Evolutionary conservation across 2,113 vertebrate genomes (phyloP), one percentile per base, ranked within the genome.

Genomic region (Pseudopodoces humilis): DNA sequence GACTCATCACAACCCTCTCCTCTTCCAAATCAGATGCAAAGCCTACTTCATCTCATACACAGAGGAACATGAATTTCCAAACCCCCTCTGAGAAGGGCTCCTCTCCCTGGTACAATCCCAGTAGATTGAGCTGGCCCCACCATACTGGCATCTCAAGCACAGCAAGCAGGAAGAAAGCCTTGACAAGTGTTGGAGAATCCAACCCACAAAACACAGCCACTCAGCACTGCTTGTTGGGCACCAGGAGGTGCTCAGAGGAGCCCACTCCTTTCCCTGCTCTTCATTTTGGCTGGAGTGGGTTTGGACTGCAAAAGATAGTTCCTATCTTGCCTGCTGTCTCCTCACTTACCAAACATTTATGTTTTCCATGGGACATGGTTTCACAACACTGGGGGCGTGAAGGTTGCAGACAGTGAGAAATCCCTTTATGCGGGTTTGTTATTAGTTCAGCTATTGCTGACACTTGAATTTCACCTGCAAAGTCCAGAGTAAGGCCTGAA

Each of bases 41-140:
- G 37, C 11, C 31, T 2, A 0, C 41, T 75, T 35, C 65, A 70
- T 43, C 39, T 85, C 74, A 7, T 58, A 37, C 0, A 0, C 23
- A 79, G 76, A 46, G 52, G 24, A 72, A 14, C 2, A 0, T 0
- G 5, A 69, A 56, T 28, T 64, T 80, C 33, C 55, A 60, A 19
- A 25, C 8, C 23, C 12, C 27, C 16, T 44, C 47, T 39, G 62
- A 58, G 23, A 43, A 67, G 18, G 33, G 24, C 46, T 79, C 56
- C 53, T 86, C 7, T 43, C 24, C 41, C 60, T 60, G 30, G 8
- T 22, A 12, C 21, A 3, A 2, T 2, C 10, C 13, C 31, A 13
- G 0, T 1, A 35, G 37, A 31, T 5, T 1, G 1, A 53, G 43
- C 24, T 8, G 0, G 18, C 7, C 35, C 39, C 3, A 1, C 39